Percentiles rank a stretch among this genome's conserved stretches.
These are phyloP conservation scores for Deilephila porcellus DNA, from an alignment of 2,888 invertebrate genomes.

Conservation along the genomic window DNA sequence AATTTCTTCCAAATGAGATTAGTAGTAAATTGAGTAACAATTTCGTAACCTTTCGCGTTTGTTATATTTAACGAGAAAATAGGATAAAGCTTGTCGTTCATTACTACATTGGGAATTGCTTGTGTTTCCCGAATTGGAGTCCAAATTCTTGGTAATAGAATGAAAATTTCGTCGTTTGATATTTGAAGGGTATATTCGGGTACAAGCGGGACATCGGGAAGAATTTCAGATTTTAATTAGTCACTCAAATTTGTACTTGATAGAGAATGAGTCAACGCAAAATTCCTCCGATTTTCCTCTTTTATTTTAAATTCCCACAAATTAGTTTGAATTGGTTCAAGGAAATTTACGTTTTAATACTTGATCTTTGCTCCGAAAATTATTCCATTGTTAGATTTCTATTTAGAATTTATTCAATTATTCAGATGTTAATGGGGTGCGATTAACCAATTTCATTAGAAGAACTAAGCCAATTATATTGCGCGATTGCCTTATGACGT, in stretches of 20 bases:
- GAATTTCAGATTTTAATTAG: conserved; percentile 59
- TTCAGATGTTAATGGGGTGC: too few species aligned
- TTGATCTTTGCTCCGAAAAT: background rate
- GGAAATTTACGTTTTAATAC: background rate
- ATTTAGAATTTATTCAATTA: background rate
- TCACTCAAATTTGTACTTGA: conserved; percentile 44
- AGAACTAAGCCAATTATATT: background rate
- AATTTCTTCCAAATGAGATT: background rate
- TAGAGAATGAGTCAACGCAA: conserved; percentile 35
- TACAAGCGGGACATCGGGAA: background rate
- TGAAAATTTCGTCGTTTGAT: background rate
- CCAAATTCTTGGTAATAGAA: background rate
- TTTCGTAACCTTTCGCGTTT: conserved; percentile 2
- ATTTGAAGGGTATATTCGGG: background rate
- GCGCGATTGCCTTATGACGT: too few species aligned
- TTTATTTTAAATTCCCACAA: conserved; percentile 36
- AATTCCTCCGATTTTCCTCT: conserved; percentile 32
- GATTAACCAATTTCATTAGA: background rate
- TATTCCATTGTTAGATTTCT: background rate
- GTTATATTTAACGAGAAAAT: background rate
- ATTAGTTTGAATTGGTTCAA: conserved; percentile 36
- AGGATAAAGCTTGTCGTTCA: background rate
- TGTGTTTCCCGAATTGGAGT: background rate
- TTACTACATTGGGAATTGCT: background rate
- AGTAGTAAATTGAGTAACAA: background rate